phyloP scores from a whole-genome alignment of 2,888 invertebrate genomes.

The Parnassius apollo region DNA sequence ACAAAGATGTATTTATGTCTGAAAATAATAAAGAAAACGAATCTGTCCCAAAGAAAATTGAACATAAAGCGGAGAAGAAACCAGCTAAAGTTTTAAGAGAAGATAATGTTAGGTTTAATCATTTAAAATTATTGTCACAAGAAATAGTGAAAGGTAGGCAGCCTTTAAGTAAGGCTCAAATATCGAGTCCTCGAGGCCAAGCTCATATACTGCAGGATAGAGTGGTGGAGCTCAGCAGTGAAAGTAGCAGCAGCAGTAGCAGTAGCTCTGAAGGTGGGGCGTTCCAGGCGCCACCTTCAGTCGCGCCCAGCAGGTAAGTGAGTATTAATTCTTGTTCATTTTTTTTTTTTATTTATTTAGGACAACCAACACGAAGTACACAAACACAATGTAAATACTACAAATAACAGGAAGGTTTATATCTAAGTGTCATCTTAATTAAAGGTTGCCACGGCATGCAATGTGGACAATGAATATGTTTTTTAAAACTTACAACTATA shows the following conservation, averaged over 20 bases:
- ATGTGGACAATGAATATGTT: too few relatives aligned
- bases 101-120: neutral
- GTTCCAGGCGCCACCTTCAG: neutral
- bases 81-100: slow-evolving; percentile 4
- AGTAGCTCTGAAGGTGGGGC: neutral
- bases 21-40: slow-evolving; percentile 18
- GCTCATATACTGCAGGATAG: neutral
- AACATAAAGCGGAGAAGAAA: neutral
- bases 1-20: neutral
- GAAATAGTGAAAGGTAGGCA: neutral
- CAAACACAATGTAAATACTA: too few relatives aligned
- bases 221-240: neutral
- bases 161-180: neutral
- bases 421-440: too few relatives aligned
- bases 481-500: too few relatives aligned
- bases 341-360: too few relatives aligned
- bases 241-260: neutral
- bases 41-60: neutral
- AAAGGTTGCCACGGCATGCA: too few relatives aligned
- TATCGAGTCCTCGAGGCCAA: neutral
- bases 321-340: too few relatives aligned
- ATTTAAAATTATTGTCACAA: neutral
- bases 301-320: neutral
- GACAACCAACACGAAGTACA: too few relatives aligned
- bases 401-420: too few relatives aligned